Base-by-base conservation (phyloP, 1,140 invertebrate genomes). In the Trichogramma pretiosum region DNA sequence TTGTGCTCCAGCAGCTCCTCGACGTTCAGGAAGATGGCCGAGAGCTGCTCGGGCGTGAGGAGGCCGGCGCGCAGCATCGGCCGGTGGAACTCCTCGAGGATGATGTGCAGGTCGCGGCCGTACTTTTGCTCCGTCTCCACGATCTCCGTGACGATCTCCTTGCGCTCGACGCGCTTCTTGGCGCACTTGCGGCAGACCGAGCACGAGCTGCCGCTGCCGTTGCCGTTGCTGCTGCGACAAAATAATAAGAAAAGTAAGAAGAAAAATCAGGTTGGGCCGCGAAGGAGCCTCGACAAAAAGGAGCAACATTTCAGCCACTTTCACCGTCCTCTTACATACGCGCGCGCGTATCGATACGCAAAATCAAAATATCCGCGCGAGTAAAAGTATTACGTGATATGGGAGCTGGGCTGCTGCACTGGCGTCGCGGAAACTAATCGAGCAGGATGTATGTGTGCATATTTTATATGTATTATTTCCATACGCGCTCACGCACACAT, bases 41-140 rank as follows among this genome's bases (percentile, higher is more conserved):
- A 84, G 34, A 96, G 70, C 65, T 89, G 86, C 60, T 89, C 85
- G 48, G 82, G 81, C 17, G 81, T 87, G 5, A 89, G 72, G 34
- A 89, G 68, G 43, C 90, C 90, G 42, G 91, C 91, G 24, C 91
- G 84, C 52, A 91, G 73, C 84, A 95, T 93, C 0, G 91, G 93
- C 58, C 85, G 82, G 66, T 92, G 91, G 68, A 97, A 96, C 65
- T 98, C 91, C 66, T 96, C 89, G 34, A 90, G 69, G 47, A 96
- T 87, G 35, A 96, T 93, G 59, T 85, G 82, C 53, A 96, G 72
- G 73, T 96, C 92, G 54, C 90, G 74, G 2, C 90, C 90, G 63
- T 96, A 97, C 63, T 93, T 96, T 55, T 93, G 83, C 73, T 98
- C 93, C 1, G 93, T 96, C 67, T 97, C 93, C 3, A 94, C 87